Percentiles rank a stretch among this genome's conserved stretches.
Conservation (phyloP, 1,140 invertebrate genomes). For the Megalonaias nervosa region DNA sequence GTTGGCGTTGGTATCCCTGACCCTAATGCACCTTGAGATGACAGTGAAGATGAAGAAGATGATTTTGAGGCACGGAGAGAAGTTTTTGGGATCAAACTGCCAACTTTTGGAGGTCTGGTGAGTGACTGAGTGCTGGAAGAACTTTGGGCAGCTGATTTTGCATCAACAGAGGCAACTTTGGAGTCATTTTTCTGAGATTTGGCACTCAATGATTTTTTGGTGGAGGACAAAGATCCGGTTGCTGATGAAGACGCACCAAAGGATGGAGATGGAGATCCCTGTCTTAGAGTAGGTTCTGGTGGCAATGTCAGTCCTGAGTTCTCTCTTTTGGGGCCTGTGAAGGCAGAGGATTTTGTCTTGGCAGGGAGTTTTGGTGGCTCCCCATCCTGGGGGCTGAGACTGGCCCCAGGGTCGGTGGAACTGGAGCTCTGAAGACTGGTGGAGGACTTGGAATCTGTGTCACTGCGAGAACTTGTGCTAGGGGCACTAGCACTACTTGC, state of each 20-base stretch:
- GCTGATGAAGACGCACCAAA: conserved; percentile 30
- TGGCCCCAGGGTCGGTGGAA: conserved; percentile 48
- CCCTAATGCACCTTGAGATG: conserved; percentile 28
- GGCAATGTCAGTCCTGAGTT: conserved; percentile 38
- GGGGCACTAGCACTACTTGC: conserved; percentile 43
- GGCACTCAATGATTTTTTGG: conserved; percentile 34
- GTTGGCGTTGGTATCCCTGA: conserved; percentile 50
- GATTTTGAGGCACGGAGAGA: conserved; percentile 46
- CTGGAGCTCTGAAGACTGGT: conserved; percentile 55
- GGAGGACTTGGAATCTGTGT: conserved; percentile 43
- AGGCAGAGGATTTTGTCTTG: conserved; percentile 44
- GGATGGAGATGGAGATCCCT: conserved; percentile 33
- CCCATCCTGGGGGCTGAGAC: conserved; percentile 44
- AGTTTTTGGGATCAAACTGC: conserved; percentile 57
- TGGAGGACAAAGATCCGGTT: conserved; percentile 7
- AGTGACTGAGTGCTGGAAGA: conserved; percentile 33
- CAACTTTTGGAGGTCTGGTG: conserved; percentile 59
- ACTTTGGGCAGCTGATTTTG: conserved; percentile 12
- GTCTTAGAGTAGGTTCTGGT: conserved; percentile 34
- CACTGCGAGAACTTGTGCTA: conserved; percentile 41
- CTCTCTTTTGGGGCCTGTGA: conserved; percentile 47
- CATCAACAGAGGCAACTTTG: conserved; percentile 1
- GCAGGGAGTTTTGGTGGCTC: conserved; percentile 50
- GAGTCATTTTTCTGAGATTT: conserved; percentile 20
- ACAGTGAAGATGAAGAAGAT: conserved; percentile 35